Conservation (phyloP, 2,113 vertebrate species). For the Mola mola region DNA sequence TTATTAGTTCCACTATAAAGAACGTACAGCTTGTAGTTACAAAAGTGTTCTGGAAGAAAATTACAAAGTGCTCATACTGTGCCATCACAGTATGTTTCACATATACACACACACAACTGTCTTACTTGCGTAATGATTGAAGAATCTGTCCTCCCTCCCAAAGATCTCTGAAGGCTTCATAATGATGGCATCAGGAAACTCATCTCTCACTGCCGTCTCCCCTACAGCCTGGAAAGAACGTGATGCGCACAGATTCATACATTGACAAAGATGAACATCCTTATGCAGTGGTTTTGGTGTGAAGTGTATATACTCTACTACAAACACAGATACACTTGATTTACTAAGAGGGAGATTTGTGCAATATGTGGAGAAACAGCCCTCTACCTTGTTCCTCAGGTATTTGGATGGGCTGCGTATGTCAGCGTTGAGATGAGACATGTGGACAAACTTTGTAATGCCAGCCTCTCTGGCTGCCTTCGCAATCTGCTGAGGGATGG, state of each 20-base stretch:
- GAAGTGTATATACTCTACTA: not conserved
- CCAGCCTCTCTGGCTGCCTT: conserved; percentile 85
- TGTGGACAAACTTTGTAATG: conserved; percentile 88
- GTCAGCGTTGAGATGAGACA: conserved; percentile 95
- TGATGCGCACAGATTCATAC: not conserved
- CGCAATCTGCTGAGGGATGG: conserved; percentile 89
- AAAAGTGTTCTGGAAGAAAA: no score
- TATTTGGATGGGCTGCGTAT: conserved; percentile 92
- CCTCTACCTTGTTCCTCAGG: conserved; percentile 89
- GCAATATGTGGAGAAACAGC: not conserved
- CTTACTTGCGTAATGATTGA: conserved; percentile 93
- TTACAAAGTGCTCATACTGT: no score
- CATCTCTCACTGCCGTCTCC: conserved; percentile 87
- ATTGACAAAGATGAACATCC: not conserved
- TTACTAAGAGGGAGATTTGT: not conserved
- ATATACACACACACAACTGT: not conserved
- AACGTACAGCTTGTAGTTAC: no score
- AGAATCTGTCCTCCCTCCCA: conserved; percentile 93
- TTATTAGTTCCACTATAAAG: no score
- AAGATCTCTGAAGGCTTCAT: conserved; percentile 93
- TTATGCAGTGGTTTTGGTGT: no score
- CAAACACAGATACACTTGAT: not conserved
- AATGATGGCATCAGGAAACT: conserved; percentile 91
- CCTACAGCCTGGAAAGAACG: conserved; percentile 86
- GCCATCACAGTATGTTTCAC: no score